Evolutionary conservation across 2,888 invertebrate genomes (phyloP), one percentile per base, ranked within the genome.

Genomic region (Pardosa pseudoannulata): DNA sequence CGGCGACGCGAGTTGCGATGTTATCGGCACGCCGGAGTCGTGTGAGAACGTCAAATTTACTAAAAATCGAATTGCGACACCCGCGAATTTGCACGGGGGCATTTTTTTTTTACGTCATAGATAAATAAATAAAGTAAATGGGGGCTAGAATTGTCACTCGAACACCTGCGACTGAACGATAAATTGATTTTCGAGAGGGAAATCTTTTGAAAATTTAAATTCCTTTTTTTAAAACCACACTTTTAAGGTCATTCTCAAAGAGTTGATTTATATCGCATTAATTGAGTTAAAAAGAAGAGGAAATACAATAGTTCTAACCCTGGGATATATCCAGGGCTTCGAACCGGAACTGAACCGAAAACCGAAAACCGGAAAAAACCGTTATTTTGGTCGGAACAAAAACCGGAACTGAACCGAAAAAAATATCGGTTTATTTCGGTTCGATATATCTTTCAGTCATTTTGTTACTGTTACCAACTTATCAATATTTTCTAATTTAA

Each of bases 21-120:
- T 13, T 71, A 82, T 82, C 81, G 65, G 27, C 41, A 36, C 67
- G 39, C 32, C 46, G 23, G n/a, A 46, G 74, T 62, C 76, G 76
- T 76, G 82, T 83, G 82, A 74, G 82, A 83, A 83, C 65, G 76
- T 46, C 65, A 31, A 76, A 70, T 70, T 70, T 39, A 28, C 41
- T 36, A 70, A 39, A 70, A 83, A 76, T 76, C 71, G 76, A 83
- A 82, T 76, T 80, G 67, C 56, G 56, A 41, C n/a, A n/a, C 23
- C 31, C 71, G 70, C 71, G 62, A 65, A 76, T 64, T 83, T 76
- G 70, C 64, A 46, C 13, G 72, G n/a, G 76, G 41, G 28, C 36
- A n/a, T 70, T 71, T 82, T 70, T 56, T 27, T 67, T n/a, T 32
- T 13, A 29, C 64, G 13, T 31, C 64, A 13, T 13, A 32, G 36